Evolutionary conservation across 2,888 invertebrate species (phyloP).

Genomic region (Oxycera nigricornis): DNA sequence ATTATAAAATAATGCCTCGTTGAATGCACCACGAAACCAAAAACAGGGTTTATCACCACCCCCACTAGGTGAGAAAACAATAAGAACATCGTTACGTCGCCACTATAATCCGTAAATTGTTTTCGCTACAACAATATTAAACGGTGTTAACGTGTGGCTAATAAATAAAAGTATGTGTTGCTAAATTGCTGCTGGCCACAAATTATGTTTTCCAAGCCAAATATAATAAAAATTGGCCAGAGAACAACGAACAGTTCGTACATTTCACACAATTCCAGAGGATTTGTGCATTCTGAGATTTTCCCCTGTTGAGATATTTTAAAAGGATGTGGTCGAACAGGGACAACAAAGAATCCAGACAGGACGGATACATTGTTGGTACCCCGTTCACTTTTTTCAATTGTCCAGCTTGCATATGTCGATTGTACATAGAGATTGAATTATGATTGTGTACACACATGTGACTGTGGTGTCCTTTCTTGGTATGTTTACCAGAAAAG

Average conservation of each 20-base stretch:
- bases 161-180: constrained; percentile 27
- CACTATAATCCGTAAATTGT: constrained; percentile 19
- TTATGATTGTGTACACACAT: background rate
- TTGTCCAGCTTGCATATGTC: constrained; percentile 13
- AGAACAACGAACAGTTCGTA: background rate
- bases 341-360: background rate
- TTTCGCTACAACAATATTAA: constrained; percentile 5
- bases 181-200: constrained; percentile 25
- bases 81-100: too few species aligned
- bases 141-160: constrained; percentile 19
- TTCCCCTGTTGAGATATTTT: background rate
- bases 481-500: background rate
- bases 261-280: constrained; percentile 18
- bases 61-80: too few species aligned
- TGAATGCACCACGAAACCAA: too few species aligned
- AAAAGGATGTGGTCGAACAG: background rate
- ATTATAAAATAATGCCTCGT: too few species aligned
- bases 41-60: too few species aligned
- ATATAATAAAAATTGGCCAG: background rate
- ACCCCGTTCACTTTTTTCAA: background rate
- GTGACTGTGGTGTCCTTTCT: background rate
- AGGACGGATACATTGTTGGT: background rate
- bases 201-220: constrained; percentile 3
- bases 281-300: constrained; percentile 13
- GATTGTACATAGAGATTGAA: constrained; percentile 5